Base-by-base conservation (phyloP, 2,113 vertebrate species). In the Monarcha castaneiventris region DNA sequence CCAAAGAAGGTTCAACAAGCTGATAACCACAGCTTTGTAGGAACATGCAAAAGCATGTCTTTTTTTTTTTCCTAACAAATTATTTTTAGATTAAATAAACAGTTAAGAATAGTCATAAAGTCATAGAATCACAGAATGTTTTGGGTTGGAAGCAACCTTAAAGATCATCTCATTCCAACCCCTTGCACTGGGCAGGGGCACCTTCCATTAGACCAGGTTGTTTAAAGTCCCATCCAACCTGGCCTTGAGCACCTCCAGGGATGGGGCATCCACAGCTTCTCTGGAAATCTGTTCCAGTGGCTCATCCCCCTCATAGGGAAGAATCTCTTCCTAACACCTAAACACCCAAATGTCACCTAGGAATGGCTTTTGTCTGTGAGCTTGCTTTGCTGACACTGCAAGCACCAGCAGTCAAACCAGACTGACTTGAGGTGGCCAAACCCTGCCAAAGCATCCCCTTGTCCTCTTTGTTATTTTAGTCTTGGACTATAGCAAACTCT, bases 41-140 rank as follows among this genome's bases (percentile, higher is more conserved):
- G 64, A 84, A 75, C 74, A 76, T 30, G 88, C 22, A 58, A 74
- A 93, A 96, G 71, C 63, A 69, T 41, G 54, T 18, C 3, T 10
- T 86, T 90, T 71, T 90, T 71, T 90, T 37, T 93, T 82, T 20
- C 16, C 7, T 39, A 92, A 85, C 51, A 96, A 94, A 83, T 94
- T 76, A 90, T 94, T 97, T 97, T 94, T 83, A 66, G 90, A 95
- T 95, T 94, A 97, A 96, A 94, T 12, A 90, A 93, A 88, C 23
- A 46, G 43, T 88, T 93, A 85, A 93, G 85, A 91, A 90, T 84
- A 91, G 86, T 54, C 15, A 59, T 59, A 74, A 51, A 81, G 67
- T 19, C 26, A 72, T 3, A 55, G 13, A 68, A 37, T 22, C 58
- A 55, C 5, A 16, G 25, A 68, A 37, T 52, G 33, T 6, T 74